Evolutionary conservation across 2,888 invertebrate species (phyloP).

Genomic region (Drosophila pullipes): DNA sequence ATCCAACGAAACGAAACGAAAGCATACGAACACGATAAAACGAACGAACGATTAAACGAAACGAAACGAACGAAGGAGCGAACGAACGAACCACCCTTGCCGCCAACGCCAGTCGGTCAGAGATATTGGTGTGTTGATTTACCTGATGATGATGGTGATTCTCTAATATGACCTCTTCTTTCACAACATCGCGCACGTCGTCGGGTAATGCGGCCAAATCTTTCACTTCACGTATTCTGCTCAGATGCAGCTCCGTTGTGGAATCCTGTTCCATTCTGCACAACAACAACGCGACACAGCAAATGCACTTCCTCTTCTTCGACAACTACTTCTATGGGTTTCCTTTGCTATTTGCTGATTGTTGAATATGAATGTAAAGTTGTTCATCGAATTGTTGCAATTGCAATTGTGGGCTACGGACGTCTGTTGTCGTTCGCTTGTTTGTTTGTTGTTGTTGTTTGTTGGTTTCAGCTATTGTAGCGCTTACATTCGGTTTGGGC

Average conservation of each 20-base stretch:
- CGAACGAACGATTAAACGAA: constrained; percentile 30
- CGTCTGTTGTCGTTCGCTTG: constrained; percentile 50
- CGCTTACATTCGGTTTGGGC: constrained; percentile 57
- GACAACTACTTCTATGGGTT: constrained; percentile 48
- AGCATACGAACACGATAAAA: constrained; percentile 25
- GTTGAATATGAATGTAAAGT: constrained; percentile 49
- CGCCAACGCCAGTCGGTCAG: constrained; percentile 53
- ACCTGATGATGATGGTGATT: constrained; percentile 77
- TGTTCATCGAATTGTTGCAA: constrained; percentile 74
- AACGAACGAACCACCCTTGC: constrained; percentile 53
- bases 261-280: constrained; percentile 83
- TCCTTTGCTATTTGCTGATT: constrained; percentile 39
- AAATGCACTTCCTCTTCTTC: constrained; percentile 58
- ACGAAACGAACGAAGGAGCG: constrained; percentile 33
- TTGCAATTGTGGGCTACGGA: constrained; percentile 67
- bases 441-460: constrained; percentile 35
- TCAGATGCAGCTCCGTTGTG: constrained; percentile 81
- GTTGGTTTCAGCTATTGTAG: constrained; percentile 54
- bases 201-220: constrained; percentile 79
- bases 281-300: constrained; percentile 51
- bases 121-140: constrained; percentile 55
- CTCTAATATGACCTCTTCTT: constrained; percentile 83
- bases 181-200: constrained; percentile 82
- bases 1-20: constrained; percentile 51
- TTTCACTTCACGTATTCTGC: constrained; percentile 83